Evolutionary conservation across 2,888 invertebrate species (phyloP).

Genomic region (Macrophya alboannulata): DNA sequence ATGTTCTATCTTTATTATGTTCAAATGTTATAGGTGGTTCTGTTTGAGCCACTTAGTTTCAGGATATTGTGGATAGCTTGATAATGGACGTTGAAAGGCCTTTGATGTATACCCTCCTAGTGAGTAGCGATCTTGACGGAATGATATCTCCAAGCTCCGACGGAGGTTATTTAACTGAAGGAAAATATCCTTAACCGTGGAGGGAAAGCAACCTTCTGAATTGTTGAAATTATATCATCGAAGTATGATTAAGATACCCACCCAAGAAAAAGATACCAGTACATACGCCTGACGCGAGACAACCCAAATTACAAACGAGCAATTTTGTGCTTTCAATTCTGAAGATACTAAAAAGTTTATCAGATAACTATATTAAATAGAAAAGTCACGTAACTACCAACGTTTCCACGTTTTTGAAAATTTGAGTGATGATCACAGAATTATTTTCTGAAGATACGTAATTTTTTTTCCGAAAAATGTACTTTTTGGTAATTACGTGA

Average conservation of each 20-base stretch:
- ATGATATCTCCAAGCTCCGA: not conserved
- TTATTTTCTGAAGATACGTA: too few species aligned
- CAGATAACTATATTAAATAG: not conserved
- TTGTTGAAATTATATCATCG: not conserved
- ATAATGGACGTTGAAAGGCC: constrained; percentile 41
- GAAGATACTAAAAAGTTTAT: not conserved
- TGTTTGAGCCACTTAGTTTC: not conserved
- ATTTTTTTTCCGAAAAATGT: too few species aligned
- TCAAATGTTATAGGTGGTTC: not conserved
- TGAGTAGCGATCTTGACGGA: constrained; percentile 7
- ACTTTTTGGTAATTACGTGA: too few species aligned
- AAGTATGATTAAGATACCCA: not conserved
- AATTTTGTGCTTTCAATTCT: not conserved
- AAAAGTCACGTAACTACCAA: too few species aligned
- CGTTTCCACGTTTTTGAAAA: too few species aligned
- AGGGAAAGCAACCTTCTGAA: not conserved
- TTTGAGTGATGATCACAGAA: too few species aligned
- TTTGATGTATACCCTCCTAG: constrained; percentile 20
- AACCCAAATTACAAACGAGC: constrained; percentile 5
- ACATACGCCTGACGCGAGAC: not conserved
- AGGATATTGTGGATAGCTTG: constrained; percentile 22
- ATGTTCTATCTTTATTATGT: constrained; percentile 5
- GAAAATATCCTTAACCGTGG: not conserved
- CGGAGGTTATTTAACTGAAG: not conserved
- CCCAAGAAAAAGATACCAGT: not conserved